Evolutionary conservation across 2,113 vertebrate species (phyloP).

Genomic region (Pangasianodon gigas): DNA sequence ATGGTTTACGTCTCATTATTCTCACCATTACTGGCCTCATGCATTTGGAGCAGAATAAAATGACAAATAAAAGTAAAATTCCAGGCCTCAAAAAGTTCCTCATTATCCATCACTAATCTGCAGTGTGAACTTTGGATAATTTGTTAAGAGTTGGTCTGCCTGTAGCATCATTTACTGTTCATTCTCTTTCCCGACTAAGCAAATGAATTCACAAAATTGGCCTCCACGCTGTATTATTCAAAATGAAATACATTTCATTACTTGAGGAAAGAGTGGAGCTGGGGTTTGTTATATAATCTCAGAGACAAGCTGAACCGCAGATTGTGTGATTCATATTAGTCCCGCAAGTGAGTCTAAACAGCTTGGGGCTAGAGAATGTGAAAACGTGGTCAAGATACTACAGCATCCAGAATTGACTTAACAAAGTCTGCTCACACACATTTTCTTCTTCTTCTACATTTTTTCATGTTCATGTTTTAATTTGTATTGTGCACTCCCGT

Average conservation of each 20-base stretch:
- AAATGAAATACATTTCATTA: slow-evolving; percentile 55
- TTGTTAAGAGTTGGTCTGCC: slow-evolving; percentile 15
- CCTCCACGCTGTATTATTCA: slow-evolving; percentile 51
- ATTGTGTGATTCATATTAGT: slow-evolving; percentile 32
- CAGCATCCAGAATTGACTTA: slow-evolving; percentile 12
- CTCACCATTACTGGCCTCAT: neutral
- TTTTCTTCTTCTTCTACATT: neutral
- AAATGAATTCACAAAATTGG: slow-evolving; percentile 48
- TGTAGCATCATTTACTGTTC: slow-evolving; percentile 30
- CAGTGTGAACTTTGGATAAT: slow-evolving; percentile 14
- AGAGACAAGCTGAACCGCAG: slow-evolving; percentile 42
- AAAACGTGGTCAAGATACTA: slow-evolving; percentile 33
- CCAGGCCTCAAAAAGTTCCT: slow-evolving; percentile 12
- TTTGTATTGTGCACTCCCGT: neutral
- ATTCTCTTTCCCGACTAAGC: slow-evolving; percentile 45
- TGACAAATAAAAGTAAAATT: slow-evolving; percentile 4
- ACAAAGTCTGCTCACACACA: neutral
- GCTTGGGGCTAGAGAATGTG: slow-evolving; percentile 19
- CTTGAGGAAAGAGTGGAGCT: slow-evolving; percentile 25
- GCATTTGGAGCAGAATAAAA: neutral
- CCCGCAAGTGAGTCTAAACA: slow-evolving; percentile 26
- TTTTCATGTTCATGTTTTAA: slow-evolving; percentile 5
- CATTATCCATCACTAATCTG: slow-evolving; percentile 25
- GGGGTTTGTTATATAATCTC: slow-evolving; percentile 43
- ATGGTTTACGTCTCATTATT: neutral